Evolutionary conservation across 2,113 vertebrate genomes (phyloP).

Genomic region (Bagarius yarrelli): DNA sequence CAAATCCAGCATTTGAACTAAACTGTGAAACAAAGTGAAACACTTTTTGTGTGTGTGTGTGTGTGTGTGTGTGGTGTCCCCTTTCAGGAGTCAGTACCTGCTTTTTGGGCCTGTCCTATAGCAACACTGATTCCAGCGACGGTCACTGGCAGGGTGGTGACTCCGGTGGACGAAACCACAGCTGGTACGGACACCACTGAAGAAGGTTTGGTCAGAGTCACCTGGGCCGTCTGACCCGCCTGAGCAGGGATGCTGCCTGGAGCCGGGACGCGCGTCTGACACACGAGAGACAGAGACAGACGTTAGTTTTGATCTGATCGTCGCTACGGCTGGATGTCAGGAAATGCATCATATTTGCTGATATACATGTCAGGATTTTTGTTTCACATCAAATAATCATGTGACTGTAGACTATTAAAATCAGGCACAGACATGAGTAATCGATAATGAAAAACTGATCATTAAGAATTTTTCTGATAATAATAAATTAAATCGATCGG

Average conservation of each 20-base stretch:
- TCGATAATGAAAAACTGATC: no score
- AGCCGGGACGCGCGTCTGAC: slow-evolving; percentile 77
- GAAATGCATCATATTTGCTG: no score
- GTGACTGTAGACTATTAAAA: no score
- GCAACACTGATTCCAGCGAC: slow-evolving; percentile 85
- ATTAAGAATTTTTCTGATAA: no score
- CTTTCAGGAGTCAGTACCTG: slow-evolving; percentile 58
- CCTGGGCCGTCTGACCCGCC: slow-evolving; percentile 78
- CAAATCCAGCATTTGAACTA: background rate
- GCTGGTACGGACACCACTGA: slow-evolving; percentile 81
- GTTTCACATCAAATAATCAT: no score
- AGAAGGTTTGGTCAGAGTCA: slow-evolving; percentile 85
- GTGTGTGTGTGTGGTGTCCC: background rate
- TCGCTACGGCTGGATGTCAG: no score
- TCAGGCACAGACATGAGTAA: no score
- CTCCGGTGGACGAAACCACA: slow-evolving; percentile 83
- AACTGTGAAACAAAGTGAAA: no score
- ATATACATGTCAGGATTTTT: no score
- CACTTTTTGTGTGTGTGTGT: background rate
- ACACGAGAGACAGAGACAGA: background rate
- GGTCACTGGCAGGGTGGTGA: slow-evolving; percentile 83
- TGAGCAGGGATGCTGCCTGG: slow-evolving; percentile 79
- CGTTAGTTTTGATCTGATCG: background rate
- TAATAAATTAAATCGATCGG: no score
- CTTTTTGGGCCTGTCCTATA: slow-evolving; percentile 81